A percentile compares a stretch with the other conserved stretches of the same genome.
phyloP scores from a whole-genome alignment of 2,797 vertebrate genomes.

The Aeoliscus strigatus region DNA sequence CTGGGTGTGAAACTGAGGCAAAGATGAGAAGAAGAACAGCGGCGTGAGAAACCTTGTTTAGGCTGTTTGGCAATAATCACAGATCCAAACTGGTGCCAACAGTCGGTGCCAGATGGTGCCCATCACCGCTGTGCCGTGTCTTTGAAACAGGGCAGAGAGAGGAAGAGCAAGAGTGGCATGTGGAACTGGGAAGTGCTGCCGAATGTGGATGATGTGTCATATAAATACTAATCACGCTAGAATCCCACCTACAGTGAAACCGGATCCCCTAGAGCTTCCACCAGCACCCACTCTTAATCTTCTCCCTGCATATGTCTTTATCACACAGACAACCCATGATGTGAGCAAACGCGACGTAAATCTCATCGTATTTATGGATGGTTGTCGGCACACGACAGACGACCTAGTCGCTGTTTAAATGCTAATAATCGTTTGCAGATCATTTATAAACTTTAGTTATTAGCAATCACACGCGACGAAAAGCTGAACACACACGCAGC shows the following conservation, averaged over 20 bases:
- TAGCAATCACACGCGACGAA: too few relatives aligned
- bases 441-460: too few relatives aligned
- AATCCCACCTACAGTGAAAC: conserved; percentile 65
- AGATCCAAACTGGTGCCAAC: conserved; percentile 54
- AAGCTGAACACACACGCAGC: too few relatives aligned
- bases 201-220: conserved; percentile 69
- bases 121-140: conserved; percentile 58
- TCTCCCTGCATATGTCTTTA: conserved; percentile 37
- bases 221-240: conserved; percentile 68
- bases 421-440: too few relatives aligned
- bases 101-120: conserved; percentile 69
- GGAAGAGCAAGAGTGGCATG: conserved; percentile 61
- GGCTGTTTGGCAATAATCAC: conserved; percentile 66
- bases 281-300: conserved; percentile 48
- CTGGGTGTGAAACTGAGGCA: conserved; percentile 35
- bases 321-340: conserved; percentile 37
- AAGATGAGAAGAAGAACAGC: conserved; percentile 28
- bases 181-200: conserved; percentile 57
- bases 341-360: too few relatives aligned
- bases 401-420: too few relatives aligned
- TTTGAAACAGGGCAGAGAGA: conserved; percentile 59
- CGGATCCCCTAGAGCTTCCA: conserved; percentile 56
- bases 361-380: too few relatives aligned
- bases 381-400: too few relatives aligned
- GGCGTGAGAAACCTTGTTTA: conserved; percentile 52